Evolutionary conservation across 2,888 invertebrate genomes (phyloP).

Genomic region (Odontomyia ornata): DNA sequence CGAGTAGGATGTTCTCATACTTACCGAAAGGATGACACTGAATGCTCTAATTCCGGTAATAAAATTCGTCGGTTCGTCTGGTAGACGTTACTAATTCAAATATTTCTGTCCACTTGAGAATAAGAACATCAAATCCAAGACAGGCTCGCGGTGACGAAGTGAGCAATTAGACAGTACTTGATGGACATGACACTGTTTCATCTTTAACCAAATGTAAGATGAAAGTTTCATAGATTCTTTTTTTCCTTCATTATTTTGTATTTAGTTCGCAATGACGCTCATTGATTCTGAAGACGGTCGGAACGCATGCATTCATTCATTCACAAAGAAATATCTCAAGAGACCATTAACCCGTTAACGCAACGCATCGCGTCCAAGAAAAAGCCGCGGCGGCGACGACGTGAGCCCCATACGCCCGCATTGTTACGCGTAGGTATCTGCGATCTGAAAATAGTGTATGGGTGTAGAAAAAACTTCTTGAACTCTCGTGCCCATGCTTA

Average conservation of each 20-base stretch:
- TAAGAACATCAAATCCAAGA: not conserved
- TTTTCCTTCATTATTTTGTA: not conserved
- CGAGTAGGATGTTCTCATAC: too few species aligned
- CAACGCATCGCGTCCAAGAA: constrained; percentile 4
- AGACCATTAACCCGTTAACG: constrained; percentile 26
- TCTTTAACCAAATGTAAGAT: constrained; percentile 10
- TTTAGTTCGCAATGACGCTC: not conserved
- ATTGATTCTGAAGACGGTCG: constrained; percentile 5
- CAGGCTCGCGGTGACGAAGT: not conserved
- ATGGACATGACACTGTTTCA: constrained; percentile 34
- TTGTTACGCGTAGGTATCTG: constrained; percentile 33
- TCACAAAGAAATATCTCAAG: not conserved
- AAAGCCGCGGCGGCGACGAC: not conserved
- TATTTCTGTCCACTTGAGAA: constrained; percentile 21
- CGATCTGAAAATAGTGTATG: constrained; percentile 3
- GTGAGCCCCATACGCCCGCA: not conserved
- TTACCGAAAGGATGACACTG: not conserved
- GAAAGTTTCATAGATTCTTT: not conserved
- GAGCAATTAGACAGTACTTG: constrained; percentile 24
- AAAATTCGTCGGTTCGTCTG: not conserved
- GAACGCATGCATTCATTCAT: constrained; percentile 18
- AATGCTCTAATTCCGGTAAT: not conserved
- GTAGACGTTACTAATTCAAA: constrained; percentile 20
- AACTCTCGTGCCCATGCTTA: constrained; percentile 13
- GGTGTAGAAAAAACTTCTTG: constrained; percentile 22